A percentile compares a stretch with the other conserved stretches of the same genome.
Evolutionary conservation across 2,797 vertebrate genomes (phyloP).

Genomic region (Psittacula derbiana): DNA sequence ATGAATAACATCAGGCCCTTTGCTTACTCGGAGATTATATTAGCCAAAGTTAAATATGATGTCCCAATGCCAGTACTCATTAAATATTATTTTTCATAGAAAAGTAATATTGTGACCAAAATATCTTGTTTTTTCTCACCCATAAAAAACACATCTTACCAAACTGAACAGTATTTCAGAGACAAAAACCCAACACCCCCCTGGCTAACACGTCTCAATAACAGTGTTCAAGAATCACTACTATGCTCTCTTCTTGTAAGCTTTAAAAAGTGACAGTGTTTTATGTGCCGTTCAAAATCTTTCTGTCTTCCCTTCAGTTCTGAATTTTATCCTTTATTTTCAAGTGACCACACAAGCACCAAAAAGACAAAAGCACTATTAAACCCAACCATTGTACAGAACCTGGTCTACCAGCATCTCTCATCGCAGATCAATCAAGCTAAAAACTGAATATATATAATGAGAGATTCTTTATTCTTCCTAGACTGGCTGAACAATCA

Average conservation of each 20-base stretch:
- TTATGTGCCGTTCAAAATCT: background rate
- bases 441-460: background rate
- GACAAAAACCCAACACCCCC: background rate
- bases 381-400: background rate
- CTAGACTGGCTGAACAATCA: background rate
- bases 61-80: background rate
- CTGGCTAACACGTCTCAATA: background rate
- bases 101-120: background rate
- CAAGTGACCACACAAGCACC: background rate
- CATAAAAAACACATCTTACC: background rate
- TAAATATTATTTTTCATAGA: background rate
- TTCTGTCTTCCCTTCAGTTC: background rate
- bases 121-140: background rate
- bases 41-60: background rate
- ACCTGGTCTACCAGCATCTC: background rate
- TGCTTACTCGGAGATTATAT: background rate
- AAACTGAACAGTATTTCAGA: background rate
- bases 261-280: background rate
- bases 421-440: background rate
- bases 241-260: background rate
- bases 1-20: background rate
- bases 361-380: background rate
- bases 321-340: background rate
- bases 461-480: background rate
- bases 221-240: background rate